Evolutionary conservation across 2,888 invertebrate species (phyloP).

Genomic region (Miltochrista miniata): DNA sequence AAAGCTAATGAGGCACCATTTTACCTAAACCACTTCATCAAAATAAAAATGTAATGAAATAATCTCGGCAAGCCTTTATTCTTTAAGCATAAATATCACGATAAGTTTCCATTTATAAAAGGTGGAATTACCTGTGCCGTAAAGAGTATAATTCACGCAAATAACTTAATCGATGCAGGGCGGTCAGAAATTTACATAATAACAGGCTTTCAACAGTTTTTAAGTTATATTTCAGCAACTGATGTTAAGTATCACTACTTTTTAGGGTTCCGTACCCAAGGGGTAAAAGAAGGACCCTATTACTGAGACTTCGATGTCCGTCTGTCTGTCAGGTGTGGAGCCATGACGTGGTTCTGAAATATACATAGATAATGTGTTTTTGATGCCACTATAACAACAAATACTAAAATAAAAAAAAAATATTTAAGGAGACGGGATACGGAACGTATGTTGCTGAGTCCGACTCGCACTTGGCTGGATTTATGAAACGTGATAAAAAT

Average conservation of each 20-base stretch:
- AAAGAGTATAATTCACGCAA: conserved; percentile 56
- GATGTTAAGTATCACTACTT: conserved; percentile 28
- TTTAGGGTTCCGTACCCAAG: too few species aligned
- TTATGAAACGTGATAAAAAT: too few species aligned
- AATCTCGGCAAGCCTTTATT: conserved; percentile 22
- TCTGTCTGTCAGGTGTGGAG: too few species aligned
- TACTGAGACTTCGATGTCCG: too few species aligned
- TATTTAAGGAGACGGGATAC: too few species aligned
- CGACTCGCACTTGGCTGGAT: too few species aligned
- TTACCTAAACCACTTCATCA: background rate
- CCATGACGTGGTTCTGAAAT: too few species aligned
- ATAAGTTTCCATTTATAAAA: conserved; percentile 47
- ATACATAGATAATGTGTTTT: too few species aligned
- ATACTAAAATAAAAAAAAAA: too few species aligned
- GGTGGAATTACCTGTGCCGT: conserved; percentile 47
- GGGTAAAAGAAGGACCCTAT: too few species aligned
- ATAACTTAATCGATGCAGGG: conserved; percentile 57
- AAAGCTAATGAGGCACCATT: background rate
- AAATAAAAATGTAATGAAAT: conserved; percentile 12
- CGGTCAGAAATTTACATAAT: conserved; percentile 56
- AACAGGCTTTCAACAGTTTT: conserved; percentile 43
- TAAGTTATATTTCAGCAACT: conserved; percentile 43
- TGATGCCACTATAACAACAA: too few species aligned
- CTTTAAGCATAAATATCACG: conserved; percentile 38
- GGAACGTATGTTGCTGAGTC: too few species aligned